Conservation (phyloP, 2,888 invertebrate genomes). For the Agonopterix subpropinquella region DNA sequence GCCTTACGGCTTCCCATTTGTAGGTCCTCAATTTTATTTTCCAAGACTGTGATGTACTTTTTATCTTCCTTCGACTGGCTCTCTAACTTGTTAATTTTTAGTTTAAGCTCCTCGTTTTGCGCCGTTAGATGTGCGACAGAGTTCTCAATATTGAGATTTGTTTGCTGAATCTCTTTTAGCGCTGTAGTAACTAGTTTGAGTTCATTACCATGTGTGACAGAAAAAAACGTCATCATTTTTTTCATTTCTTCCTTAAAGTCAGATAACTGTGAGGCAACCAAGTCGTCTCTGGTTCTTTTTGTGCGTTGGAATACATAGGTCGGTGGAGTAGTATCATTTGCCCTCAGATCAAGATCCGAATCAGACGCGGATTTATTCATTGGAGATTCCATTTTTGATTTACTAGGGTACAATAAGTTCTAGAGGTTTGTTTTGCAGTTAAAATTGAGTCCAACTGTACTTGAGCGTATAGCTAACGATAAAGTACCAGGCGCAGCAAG, state of each 20-base stretch:
- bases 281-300: not conserved
- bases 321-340: not conserved
- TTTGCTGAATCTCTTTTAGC: not conserved
- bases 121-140: slow-evolving; percentile 7
- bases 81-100: slow-evolving; percentile 7
- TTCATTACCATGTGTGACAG: not conserved
- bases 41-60: slow-evolving; percentile 9
- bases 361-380: not conserved
- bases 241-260: not conserved
- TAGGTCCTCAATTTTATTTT: too few species aligned
- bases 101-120: slow-evolving; percentile 9
- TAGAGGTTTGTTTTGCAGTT: too few species aligned
- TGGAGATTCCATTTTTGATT: too few species aligned
- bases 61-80: slow-evolving; percentile 5
- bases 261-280: not conserved
- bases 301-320: not conserved
- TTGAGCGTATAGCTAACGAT: not conserved
- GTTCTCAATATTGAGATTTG: slow-evolving; percentile 7
- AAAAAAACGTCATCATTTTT: not conserved
- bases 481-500: not conserved
- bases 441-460: too few species aligned
- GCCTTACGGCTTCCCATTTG: too few species aligned
- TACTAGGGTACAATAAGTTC: not conserved
- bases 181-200: not conserved
- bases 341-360: not conserved